Conservation (phyloP, 2,113 vertebrate species). For the Caracal caracal region DNA sequence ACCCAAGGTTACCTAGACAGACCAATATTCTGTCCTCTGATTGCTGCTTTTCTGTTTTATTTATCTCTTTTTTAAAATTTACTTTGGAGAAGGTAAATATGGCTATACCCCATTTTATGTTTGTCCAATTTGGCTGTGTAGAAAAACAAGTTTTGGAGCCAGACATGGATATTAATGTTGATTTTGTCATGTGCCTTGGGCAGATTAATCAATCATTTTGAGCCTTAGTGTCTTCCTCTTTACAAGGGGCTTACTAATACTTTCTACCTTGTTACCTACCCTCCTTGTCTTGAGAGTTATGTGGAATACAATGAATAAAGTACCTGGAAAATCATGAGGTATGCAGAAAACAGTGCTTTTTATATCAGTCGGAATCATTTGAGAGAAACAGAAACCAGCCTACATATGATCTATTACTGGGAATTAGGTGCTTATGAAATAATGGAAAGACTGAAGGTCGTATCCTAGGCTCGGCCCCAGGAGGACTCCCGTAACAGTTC, state of each 20-base stretch:
- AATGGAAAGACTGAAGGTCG: neutral
- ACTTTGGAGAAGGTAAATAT: slow-evolving; percentile 11
- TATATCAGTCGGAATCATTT: neutral
- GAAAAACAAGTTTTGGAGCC: neutral
- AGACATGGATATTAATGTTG: neutral
- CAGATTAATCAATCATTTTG: neutral
- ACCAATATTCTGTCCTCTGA: neutral
- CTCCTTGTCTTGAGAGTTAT: neutral
- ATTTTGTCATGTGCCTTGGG: neutral
- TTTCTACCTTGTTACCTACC: neutral
- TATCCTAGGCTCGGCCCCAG: neutral
- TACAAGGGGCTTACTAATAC: neutral
- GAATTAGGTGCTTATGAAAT: neutral
- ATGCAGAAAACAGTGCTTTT: neutral
- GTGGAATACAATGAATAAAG: neutral
- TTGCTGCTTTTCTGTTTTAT: neutral
- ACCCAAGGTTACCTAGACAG: neutral
- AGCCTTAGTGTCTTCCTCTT: neutral
- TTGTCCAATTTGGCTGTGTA: neutral
- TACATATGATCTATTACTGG: neutral
- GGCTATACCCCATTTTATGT: neutral
- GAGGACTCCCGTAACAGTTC: neutral
- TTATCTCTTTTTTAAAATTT: neutral
- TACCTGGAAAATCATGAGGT: neutral
- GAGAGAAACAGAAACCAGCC: neutral